A percentile compares a stretch with the other conserved stretches of the same genome.
Conservation (phyloP, 2,888 invertebrate genomes). For the Andrena bucephala region DNA sequence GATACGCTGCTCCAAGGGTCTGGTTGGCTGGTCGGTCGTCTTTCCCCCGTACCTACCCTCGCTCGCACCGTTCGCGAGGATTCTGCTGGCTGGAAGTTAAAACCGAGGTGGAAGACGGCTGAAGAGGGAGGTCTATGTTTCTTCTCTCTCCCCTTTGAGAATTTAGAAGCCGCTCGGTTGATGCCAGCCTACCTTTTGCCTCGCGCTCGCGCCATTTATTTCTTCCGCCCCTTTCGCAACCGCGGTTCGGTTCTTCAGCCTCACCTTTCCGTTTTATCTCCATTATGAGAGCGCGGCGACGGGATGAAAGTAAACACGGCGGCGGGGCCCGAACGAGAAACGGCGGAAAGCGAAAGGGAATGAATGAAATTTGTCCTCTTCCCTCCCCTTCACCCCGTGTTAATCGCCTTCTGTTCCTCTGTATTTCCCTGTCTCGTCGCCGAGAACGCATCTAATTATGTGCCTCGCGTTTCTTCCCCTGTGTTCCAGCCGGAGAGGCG, state of each 20-base stretch:
- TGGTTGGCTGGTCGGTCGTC: neutral
- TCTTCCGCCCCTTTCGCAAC: conserved; percentile 6
- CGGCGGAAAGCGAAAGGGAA: conserved; percentile 13
- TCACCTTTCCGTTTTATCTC: conserved; percentile 45
- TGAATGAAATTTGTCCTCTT: conserved; percentile 15
- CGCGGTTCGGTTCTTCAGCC: conserved; percentile 9
- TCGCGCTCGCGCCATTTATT: conserved; percentile 1
- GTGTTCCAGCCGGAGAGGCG: conserved; percentile 17
- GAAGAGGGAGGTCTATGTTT: neutral
- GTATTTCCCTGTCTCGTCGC: neutral
- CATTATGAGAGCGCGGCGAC: neutral
- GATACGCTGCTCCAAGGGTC: neutral
- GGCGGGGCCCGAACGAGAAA: conserved; percentile 22
- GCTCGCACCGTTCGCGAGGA: too few relatives aligned
- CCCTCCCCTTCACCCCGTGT: neutral
- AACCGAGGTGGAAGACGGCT: neutral
- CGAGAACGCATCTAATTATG: conserved; percentile 35
- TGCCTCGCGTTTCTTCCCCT: conserved; percentile 9
- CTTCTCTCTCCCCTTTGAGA: neutral
- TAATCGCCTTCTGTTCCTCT: conserved; percentile 29
- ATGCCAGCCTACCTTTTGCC: neutral
- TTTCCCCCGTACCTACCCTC: neutral
- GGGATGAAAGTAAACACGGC: conserved; percentile 36
- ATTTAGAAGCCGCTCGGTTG: conserved; percentile 20
- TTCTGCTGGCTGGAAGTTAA: neutral